Evolutionary conservation across 2,797 vertebrate species (phyloP), one percentile per base, ranked within the genome.

Genomic region (Trachurus trachurus): DNA sequence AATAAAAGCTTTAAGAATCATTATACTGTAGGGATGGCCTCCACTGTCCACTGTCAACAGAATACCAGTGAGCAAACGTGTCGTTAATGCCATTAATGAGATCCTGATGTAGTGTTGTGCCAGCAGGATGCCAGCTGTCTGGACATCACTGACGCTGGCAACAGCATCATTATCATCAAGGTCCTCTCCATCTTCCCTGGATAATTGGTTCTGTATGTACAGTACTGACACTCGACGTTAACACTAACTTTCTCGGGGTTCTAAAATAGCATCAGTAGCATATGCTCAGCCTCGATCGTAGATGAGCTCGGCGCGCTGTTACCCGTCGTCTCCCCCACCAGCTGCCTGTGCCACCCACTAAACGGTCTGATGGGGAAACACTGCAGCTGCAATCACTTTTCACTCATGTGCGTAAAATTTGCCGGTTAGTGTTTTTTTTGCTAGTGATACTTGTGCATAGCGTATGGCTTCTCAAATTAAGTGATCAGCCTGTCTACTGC

Each of bases 371-470:
- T 73, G 87, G 86, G 79, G 26, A 85, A 87, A 80, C 85, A 60
- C 80, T 83, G 80, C 85, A 81, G 87, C 81, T 90, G 82, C 89
- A 88, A 91, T 89, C 89, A 87, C 81, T 89, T 88, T 86, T 87
- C 66, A 80, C 65, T 81, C 44, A 59, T 79, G 78, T 85, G 86
- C 76, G 69, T 66, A 85, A 88, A 83, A 81, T 87, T 86, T 81
- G 84, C 72, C 78, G 3, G 26, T 26, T 26, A n/a, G n/a, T 26
- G 1, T 26, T 26, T 71, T 81, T 80, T 73, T 80, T 73, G 74
- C 70, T 42, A 50, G 71, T 54, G 79, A 76, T 71, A 54, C 85
- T 86, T 62, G 76, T 71, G 50, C 68, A 84, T 76, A 66, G 71
- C 61, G 74, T 58, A 71, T 65, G 62, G 82, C 83, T 72, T 68